Conservation (phyloP, 2,113 vertebrate genomes). For the Poeciliopsis prolifica region DNA sequence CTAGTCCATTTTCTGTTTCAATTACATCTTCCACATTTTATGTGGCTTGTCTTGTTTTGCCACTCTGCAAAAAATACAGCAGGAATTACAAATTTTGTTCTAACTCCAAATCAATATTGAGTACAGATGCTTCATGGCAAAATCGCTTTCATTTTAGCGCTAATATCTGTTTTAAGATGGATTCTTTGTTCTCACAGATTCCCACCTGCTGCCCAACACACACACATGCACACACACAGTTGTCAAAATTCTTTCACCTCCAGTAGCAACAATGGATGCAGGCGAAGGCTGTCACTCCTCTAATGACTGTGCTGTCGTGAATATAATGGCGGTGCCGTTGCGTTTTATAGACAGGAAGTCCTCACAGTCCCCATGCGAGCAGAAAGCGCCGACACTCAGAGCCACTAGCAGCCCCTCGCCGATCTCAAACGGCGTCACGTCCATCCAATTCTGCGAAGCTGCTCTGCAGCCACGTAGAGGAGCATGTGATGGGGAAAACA, state of each 20-base stretch:
- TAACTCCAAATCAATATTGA: conserved; percentile 33
- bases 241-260: conserved; percentile 55
- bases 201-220: conserved; percentile 60
- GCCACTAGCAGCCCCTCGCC: conserved; percentile 8
- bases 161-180: conserved; percentile 42
- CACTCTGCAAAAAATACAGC: conserved; percentile 36
- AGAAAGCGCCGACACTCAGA: conserved; percentile 20
- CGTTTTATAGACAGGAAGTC: conserved; percentile 57
- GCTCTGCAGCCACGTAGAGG: conserved; percentile 5
- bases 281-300: conserved; percentile 59
- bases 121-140: conserved; percentile 38
- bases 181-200: conserved; percentile 54
- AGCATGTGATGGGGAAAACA: neutral
- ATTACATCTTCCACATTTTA: neutral
- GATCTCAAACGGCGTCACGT: conserved; percentile 24
- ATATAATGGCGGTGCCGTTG: conserved; percentile 60
- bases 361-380: conserved; percentile 40
- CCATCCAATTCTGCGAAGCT: neutral
- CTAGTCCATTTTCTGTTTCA: neutral
- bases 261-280: conserved; percentile 58
- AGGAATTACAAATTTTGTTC: conserved; percentile 42
- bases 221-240: conserved; percentile 6
- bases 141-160: conserved; percentile 25
- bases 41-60: conserved; percentile 12
- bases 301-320: conserved; percentile 67